Evolutionary conservation across 1,140 invertebrate genomes (phyloP), one percentile per base, ranked within the genome.

Genomic region (Pseudachorutes palmiensis): DNA sequence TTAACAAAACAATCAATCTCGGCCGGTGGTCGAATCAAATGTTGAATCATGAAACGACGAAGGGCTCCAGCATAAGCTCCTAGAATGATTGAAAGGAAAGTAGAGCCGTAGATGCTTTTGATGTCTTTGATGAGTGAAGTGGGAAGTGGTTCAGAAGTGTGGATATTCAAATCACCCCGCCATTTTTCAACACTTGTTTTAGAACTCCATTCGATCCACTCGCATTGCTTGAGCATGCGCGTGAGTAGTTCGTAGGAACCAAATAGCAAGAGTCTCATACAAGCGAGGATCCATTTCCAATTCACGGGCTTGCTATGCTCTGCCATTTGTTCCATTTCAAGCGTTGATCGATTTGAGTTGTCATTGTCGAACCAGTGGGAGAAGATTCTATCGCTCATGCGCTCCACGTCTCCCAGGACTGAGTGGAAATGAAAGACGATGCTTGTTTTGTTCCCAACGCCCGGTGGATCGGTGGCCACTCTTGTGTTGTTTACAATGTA

Each of bases 41-140:
- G 51, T 22, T 55, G 51, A 55, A 55, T 55, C 51, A 55, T 55
- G 24, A 55, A 55, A 12, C 51, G 51, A 5, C 24, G 12, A 9
- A 55, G 24, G 12, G 51, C 51, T 24, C 51, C 51, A 55, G 51
- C 51, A 26, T 55, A 55, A 24, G 24, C 51, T 24, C 51, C 51
- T 5, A 55, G 24, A 55, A 55, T 55, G 24, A 55, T 55, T 12
- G 51, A 55, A 5, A 55, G 9, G 12, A 26, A 55, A 22, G 9
- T 55, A 5, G 12, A 14, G 51, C 51, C 51, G 24, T 55, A 55
- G 5, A 55, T 55, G 24, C 24, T 55, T 55, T 22, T 14, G 5
- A 55, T 55, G 24, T 55, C 51, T 14, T 24, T 55, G 5, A 55
- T 24, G 24, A 55, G 51, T 22, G 12, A 5, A 9, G 24, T 24